These are phyloP conservation scores for Ernsta delagoae DNA, from an alignment of 2,888 invertebrate species.

Conservation along the genomic window DNA sequence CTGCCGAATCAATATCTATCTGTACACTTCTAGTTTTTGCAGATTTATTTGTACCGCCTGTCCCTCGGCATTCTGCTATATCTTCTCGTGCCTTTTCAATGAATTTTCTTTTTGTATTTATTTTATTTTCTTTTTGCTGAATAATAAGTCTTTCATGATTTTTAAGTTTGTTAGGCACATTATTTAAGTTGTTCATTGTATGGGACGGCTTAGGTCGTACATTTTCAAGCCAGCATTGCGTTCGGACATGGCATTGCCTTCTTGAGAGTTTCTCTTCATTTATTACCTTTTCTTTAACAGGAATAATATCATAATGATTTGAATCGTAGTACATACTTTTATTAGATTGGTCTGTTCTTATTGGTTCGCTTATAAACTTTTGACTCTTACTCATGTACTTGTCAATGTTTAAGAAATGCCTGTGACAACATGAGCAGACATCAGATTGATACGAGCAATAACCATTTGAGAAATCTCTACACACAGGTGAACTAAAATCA, in stretches of 20 bases:
- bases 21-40: conserved; percentile 57
- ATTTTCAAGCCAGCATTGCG: conserved; percentile 52
- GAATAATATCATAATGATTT: conserved; percentile 66
- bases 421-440: conserved; percentile 65
- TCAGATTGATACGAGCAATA: conserved; percentile 52
- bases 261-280: conserved; percentile 47
- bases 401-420: conserved; percentile 64
- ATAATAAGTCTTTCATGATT: conserved; percentile 30
- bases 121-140: conserved; percentile 17
- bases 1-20: conserved; percentile 39
- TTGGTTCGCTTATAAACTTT: conserved; percentile 38
- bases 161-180: conserved; percentile 30
- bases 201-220: conserved; percentile 46
- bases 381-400: conserved; percentile 44
- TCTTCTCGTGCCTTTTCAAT: conserved; percentile 19
- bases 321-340: conserved; percentile 62
- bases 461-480: conserved; percentile 52
- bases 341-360: conserved; percentile 40
- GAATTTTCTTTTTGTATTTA: conserved; percentile 9
- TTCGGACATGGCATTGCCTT: conserved; percentile 46
- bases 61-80: conserved; percentile 51
- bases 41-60: conserved; percentile 29
- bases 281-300: conserved; percentile 64
- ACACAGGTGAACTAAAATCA: conserved; percentile 64
- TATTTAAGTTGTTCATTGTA: conserved; percentile 47